Evolutionary conservation across 2,797 vertebrate genomes (phyloP).

Genomic region (Bryconaethiops microstoma): DNA sequence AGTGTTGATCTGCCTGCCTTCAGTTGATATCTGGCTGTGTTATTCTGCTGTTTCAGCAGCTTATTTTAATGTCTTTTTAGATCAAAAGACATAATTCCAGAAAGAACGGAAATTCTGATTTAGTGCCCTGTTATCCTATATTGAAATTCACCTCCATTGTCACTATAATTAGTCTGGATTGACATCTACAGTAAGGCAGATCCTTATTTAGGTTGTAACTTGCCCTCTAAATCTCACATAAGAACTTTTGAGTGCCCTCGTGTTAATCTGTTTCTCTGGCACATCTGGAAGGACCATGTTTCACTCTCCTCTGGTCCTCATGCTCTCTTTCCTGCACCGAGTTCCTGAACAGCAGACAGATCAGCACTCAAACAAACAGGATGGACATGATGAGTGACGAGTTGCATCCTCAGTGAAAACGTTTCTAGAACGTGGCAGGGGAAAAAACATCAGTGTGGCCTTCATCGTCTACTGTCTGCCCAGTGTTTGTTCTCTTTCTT

Average conservation of each 20-base stretch:
- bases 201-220: not conserved
- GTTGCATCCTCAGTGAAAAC: constrained; percentile 79
- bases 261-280: constrained; percentile 9
- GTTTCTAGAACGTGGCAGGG: constrained; percentile 39
- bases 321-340: constrained; percentile 74
- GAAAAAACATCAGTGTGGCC: constrained; percentile 49
- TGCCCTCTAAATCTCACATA: not conserved
- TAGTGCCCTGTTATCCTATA: not conserved
- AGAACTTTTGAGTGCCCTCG: not conserved
- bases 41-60: not conserved
- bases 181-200: not conserved
- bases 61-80: not conserved
- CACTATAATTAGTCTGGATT: not conserved
- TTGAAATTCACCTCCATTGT: not conserved
- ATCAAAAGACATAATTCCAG: not conserved
- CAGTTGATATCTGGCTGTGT: not conserved
- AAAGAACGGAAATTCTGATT: not conserved
- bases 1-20: not conserved
- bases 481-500: constrained; percentile 50
- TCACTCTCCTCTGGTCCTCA: constrained; percentile 70
- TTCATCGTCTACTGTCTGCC: constrained; percentile 25
- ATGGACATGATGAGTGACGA: constrained; percentile 80
- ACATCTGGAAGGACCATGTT: constrained; percentile 66
- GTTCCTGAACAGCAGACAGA: constrained; percentile 78
- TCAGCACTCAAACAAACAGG: constrained; percentile 80